Conservation (phyloP, 1,140 invertebrate species). For the Drosophila mayri region DNA sequence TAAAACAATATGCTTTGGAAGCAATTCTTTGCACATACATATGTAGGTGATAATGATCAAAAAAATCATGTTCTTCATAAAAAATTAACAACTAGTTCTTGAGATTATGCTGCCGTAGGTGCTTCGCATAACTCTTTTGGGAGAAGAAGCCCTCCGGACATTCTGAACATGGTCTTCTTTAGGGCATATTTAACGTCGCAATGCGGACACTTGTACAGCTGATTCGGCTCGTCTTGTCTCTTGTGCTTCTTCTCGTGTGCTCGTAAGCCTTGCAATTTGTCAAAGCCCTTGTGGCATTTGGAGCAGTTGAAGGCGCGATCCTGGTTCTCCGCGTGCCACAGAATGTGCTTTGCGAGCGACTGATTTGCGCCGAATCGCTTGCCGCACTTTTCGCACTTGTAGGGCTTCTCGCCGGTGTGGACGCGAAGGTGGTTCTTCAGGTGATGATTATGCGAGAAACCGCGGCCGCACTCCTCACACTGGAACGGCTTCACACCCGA, state of each 20-base stretch:
- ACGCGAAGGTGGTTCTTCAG: conserved; percentile 38
- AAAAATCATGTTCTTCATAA: not conserved
- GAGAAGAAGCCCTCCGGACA: conserved; percentile 41
- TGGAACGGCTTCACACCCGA: conserved; percentile 38
- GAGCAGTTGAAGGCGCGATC: conserved; percentile 24
- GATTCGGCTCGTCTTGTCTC: not conserved
- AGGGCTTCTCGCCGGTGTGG: conserved; percentile 50
- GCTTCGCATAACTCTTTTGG: conserved; percentile 24
- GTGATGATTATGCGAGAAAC: conserved; percentile 43
- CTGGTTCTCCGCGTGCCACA: conserved; percentile 33
- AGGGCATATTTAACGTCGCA: conserved; percentile 30
- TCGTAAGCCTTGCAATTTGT: conserved; percentile 11
- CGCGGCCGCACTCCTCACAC: conserved; percentile 33
- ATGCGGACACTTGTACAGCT: conserved; percentile 26
- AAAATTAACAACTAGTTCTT: not conserved
- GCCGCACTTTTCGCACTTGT: conserved; percentile 32
- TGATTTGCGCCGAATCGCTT: conserved; percentile 46
- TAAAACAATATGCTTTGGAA: not conserved
- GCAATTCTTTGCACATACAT: conserved; percentile 1
- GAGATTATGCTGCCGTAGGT: conserved; percentile 9
- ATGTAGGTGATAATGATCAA: not conserved
- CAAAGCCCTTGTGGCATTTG: conserved; percentile 37
- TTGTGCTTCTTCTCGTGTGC: conserved; percentile 25
- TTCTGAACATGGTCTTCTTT: conserved; percentile 23
- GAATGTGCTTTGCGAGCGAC: conserved; percentile 34